These are phyloP conservation scores for Odocoileus hemionus DNA, from an alignment of 2,113 vertebrate genomes.

Conservation along the genomic window DNA sequence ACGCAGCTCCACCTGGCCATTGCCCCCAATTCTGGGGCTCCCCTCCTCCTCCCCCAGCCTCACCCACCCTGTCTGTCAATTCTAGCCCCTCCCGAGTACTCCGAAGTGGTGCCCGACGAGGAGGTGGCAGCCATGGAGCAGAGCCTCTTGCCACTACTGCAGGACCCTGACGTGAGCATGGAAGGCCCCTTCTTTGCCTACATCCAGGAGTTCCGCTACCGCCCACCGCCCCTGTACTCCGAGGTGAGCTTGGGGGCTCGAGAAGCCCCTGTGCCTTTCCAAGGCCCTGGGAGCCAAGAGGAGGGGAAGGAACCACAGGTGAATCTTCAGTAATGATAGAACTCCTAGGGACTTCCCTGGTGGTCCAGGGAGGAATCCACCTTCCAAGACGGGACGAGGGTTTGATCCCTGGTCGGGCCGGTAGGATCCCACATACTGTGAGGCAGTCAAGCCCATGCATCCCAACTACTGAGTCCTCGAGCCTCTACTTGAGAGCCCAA, in stretches of 20 bases:
- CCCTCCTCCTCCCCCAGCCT: fast-evolving
- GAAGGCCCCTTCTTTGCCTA: conserved; percentile 90
- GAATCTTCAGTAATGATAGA: neutral
- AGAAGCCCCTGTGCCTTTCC: neutral
- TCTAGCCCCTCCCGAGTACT: conserved; percentile 94
- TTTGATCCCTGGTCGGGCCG: neutral
- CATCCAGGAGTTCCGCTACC: conserved; percentile 93
- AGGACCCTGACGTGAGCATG: conserved; percentile 73
- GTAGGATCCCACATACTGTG: neutral
- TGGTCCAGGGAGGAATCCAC: neutral
- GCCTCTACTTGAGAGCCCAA: neutral
- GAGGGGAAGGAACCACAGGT: neutral
- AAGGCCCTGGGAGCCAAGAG: fast-evolving
- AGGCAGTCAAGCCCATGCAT: neutral
- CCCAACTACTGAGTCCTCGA: neutral
- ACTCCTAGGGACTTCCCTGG: neutral
- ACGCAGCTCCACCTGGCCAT: neutral
- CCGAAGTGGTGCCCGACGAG: conserved; percentile 84
- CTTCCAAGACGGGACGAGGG: neutral
- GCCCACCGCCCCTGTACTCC: conserved; percentile 92
- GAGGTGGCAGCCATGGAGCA: conserved; percentile 71
- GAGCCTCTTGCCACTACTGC: conserved; percentile 69
- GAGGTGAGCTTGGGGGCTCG: conserved; percentile 83
- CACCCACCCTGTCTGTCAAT: neutral
- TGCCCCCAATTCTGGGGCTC: too few relatives aligned